A percentile compares a stretch with the other conserved stretches of the same genome.
These are phyloP conservation scores for Amblyopsis hoosieri DNA, from an alignment of 2,797 vertebrate genomes.

Conservation along the genomic window DNA sequence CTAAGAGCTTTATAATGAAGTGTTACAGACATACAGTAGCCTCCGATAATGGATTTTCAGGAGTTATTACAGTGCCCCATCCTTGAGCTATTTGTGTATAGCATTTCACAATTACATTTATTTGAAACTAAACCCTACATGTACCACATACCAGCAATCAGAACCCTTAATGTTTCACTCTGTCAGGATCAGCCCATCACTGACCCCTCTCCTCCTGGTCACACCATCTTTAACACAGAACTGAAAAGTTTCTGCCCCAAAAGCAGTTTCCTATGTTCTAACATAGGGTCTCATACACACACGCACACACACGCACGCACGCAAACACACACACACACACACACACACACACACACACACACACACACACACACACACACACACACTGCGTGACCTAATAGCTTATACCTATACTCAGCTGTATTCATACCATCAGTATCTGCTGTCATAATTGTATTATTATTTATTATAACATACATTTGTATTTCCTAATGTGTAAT, in stretches of 20 bases:
- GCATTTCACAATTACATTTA: conserved; percentile 5
- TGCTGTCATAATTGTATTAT: neutral
- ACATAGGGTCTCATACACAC: neutral
- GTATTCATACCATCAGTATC: too few species aligned
- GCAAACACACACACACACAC: neutral
- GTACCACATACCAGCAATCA: too few species aligned
- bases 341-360: neutral
- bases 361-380: neutral
- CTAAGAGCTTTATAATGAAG: neutral
- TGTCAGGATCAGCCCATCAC: too few species aligned
- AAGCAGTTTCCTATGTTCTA: too few species aligned
- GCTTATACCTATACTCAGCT: too few species aligned
- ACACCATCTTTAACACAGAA: too few species aligned
- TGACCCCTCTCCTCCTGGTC: too few species aligned
- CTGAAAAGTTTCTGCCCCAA: too few species aligned
- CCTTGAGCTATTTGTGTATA: conserved; percentile 26
- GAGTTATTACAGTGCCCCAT: neutral
- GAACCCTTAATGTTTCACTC: too few species aligned
- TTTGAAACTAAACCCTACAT: too few species aligned
- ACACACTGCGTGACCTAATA: neutral
- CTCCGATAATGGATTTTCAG: conserved; percentile 1
- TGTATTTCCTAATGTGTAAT: neutral
- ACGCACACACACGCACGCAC: neutral
- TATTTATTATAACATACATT: neutral
- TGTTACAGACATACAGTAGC: neutral